Conservation (phyloP, 2,113 vertebrate genomes). For the Tapirus terrestris region DNA sequence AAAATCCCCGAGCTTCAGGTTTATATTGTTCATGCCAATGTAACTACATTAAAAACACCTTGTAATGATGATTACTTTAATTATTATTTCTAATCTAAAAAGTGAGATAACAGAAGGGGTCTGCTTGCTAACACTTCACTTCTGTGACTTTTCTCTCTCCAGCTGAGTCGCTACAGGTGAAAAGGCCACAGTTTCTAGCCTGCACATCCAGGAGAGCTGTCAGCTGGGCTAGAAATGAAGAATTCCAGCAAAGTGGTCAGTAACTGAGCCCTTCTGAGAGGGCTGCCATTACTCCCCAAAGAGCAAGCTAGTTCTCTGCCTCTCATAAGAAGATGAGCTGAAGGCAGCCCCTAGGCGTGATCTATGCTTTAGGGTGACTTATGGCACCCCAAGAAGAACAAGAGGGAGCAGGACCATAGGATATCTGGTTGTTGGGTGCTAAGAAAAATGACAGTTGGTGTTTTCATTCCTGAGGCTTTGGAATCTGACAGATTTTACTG, state of each 20-base stretch:
- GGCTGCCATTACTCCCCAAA: neutral
- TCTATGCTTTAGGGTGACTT: neutral
- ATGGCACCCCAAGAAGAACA: neutral
- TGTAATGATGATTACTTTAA: conserved; percentile 11
- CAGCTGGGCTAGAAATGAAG: neutral
- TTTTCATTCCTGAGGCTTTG: neutral
- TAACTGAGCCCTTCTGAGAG: neutral
- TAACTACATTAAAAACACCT: conserved; percentile 15
- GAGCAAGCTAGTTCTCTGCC: neutral
- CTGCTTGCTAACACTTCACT: neutral
- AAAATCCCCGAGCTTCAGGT: neutral
- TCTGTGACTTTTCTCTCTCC: neutral
- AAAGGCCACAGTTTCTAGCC: neutral
- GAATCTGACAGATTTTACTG: neutral
- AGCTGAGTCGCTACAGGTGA: neutral
- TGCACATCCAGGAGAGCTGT: neutral
- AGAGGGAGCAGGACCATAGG: neutral
- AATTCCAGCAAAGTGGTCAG: neutral
- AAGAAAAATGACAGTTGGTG: neutral
- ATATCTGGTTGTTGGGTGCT: neutral
- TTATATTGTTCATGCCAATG: neutral
- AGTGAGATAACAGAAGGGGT: conserved; percentile 9
- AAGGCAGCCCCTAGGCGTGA: neutral
- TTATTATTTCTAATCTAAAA: conserved; percentile 44
- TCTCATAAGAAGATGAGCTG: neutral